Evolutionary conservation across 2,113 vertebrate genomes (phyloP).

Genomic region (Oncorhynchus tshawytscha): DNA sequence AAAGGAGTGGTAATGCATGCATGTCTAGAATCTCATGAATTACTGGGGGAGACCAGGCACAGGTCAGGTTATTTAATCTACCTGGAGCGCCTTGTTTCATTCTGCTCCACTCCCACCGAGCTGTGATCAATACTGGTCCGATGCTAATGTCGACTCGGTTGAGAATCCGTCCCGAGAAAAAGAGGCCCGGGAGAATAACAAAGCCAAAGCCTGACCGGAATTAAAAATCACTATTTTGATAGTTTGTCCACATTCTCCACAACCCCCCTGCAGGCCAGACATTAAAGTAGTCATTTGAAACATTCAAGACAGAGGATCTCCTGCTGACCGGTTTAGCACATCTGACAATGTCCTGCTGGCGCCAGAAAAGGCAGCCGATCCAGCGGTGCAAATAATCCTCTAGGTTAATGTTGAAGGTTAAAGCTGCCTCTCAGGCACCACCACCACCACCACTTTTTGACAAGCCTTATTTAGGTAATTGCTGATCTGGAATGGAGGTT

Average conservation of each 20-base stretch:
- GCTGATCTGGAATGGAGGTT: constrained; percentile 16
- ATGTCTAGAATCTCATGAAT: not conserved
- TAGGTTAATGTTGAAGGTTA: too few relatives aligned
- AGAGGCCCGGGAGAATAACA: not conserved
- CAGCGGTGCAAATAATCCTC: too few relatives aligned
- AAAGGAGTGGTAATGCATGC: not conserved
- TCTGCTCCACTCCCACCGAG: constrained; percentile 18
- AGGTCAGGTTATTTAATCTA: constrained; percentile 70
- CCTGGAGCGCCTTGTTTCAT: constrained; percentile 39
- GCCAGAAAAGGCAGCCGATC: too few relatives aligned
- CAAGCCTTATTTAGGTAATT: constrained; percentile 40
- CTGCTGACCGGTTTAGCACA: too few relatives aligned
- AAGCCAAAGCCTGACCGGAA: constrained; percentile 51
- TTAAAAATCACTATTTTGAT: constrained; percentile 47
- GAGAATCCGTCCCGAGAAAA: constrained; percentile 36
- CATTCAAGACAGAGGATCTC: too few relatives aligned
- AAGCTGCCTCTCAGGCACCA: too few relatives aligned
- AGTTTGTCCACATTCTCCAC: constrained; percentile 26
- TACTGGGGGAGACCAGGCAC: not conserved
- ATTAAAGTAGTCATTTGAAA: not conserved
- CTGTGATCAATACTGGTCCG: constrained; percentile 60
- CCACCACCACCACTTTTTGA: not conserved
- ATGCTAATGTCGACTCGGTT: constrained; percentile 49
- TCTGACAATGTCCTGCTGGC: too few relatives aligned
- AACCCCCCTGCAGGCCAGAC: constrained; percentile 21